Evolutionary conservation across 1,140 invertebrate species (phyloP), one percentile per base, ranked within the genome.

Genomic region (Atta cephalotes): DNA sequence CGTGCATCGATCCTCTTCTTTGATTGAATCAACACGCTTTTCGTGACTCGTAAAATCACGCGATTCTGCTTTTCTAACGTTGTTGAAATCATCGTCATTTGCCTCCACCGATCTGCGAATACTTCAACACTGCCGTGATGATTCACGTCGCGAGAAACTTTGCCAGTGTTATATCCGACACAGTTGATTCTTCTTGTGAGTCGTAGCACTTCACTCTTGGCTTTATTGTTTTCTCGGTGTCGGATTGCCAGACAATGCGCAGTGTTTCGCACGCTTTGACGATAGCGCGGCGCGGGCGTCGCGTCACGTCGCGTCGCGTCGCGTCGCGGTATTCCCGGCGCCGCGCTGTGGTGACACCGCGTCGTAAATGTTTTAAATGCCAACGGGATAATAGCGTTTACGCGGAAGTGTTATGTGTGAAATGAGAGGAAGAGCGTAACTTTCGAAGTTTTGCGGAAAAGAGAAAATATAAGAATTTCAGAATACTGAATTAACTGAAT

Each of bases 211-310:
- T 49, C 10, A 49, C 31, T 71, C 65, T 28, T 35, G 65, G 66
- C 51, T 58, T 71, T 71, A 81, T 81, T 81, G 65, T 81, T 45
- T 25, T 10, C 79, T 31, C 62, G 49, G 28, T 18, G 49, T 25
- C 9, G 21, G 79, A 71, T 81, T 49, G 49, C 65, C 49, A 56
- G 79, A 81, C 66, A 81, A 81, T 81, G 51, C 65, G 3, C 16
- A 65, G 31, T n/a, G 51, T 58, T 81, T 81, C 79, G 79, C 79
- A 81, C 79, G 79, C 31, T 71, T 71, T 39, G 78, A 81, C 31
- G 51, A 58, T 39, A 62, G n/a, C n/a, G 58, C 45, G 45, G 35
- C 51, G 35, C 35, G 35, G 6, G 35, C 35, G 35, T 39, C 79
- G 31, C 31, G 31, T 35, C 31, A 6, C 4, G 31, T 35, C 31